Evolutionary conservation across 2,888 invertebrate genomes (phyloP).

Genomic region (Trichacis sp.): DNA sequence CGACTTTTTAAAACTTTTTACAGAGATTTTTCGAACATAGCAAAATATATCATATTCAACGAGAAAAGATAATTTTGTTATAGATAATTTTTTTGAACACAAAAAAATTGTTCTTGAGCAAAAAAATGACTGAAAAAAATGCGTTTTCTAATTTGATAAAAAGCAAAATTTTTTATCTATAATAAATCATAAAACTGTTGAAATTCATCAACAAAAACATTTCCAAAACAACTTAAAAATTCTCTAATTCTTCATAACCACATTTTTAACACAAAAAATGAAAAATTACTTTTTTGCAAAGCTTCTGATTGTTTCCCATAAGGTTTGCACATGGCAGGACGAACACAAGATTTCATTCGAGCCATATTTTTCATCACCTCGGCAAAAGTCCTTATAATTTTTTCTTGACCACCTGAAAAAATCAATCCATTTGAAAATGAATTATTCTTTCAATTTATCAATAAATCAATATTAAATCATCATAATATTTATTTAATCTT

Average conservation of each 20-base stretch:
- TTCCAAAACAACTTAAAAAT: too few relatives aligned
- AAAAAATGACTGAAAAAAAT: not conserved
- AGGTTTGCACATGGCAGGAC: slow-evolving; percentile 91
- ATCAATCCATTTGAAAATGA: not conserved
- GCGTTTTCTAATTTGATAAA: not conserved
- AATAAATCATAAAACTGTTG: slow-evolving; percentile 10
- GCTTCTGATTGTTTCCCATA: slow-evolving; percentile 92
- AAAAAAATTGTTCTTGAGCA: not conserved
- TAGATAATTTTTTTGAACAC: not conserved
- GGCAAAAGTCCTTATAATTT: slow-evolving; percentile 86
- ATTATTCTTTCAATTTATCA: too few relatives aligned
- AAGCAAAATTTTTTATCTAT: too few relatives aligned
- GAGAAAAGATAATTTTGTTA: too few relatives aligned
- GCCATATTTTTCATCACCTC: slow-evolving; percentile 91
- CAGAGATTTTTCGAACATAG: too few relatives aligned
- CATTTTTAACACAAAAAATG: slow-evolving; percentile 14
- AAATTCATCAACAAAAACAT: too few relatives aligned
- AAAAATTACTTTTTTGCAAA: slow-evolving; percentile 81
- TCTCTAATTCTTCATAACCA: too few relatives aligned
- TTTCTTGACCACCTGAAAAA: slow-evolving; percentile 78
- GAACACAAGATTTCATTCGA: slow-evolving; percentile 88
- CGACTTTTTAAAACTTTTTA: too few relatives aligned
- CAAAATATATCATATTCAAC: too few relatives aligned
- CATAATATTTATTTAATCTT: too few relatives aligned
- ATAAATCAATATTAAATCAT: too few relatives aligned